Evolutionary conservation across 2,113 vertebrate species (phyloP).

Genomic region (Thalassoma bifasciatum): DNA sequence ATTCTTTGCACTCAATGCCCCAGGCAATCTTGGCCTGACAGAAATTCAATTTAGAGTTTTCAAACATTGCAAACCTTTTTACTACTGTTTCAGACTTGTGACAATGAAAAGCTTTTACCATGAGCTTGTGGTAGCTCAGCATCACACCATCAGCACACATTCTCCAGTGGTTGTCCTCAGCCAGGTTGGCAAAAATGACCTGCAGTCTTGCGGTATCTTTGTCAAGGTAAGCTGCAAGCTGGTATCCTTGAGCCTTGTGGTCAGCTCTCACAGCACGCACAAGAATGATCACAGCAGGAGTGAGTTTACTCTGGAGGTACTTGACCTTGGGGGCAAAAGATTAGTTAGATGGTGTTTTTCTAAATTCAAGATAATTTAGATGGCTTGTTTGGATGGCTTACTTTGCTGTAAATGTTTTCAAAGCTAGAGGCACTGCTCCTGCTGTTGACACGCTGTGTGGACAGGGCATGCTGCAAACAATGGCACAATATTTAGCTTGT

Average conservation of each 20-base stretch:
- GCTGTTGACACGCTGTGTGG: slow-evolving; percentile 22
- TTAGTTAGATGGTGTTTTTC: background rate
- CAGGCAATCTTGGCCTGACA: slow-evolving; percentile 79
- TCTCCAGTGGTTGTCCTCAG: slow-evolving; percentile 80
- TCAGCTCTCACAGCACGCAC: slow-evolving; percentile 77
- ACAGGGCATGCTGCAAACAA: slow-evolving; percentile 58
- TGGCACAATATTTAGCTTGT: slow-evolving; percentile 25
- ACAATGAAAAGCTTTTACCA: slow-evolving; percentile 74
- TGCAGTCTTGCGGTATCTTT: slow-evolving; percentile 75
- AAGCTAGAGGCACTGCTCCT: slow-evolving; percentile 76
- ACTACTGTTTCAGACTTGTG: background rate
- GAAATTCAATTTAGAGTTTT: background rate
- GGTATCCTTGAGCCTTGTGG: slow-evolving; percentile 82
- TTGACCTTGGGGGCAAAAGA: slow-evolving; percentile 68
- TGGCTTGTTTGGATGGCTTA: slow-evolving; percentile 16
- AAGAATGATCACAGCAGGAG: slow-evolving; percentile 76
- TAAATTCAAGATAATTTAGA: background rate
- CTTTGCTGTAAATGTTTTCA: slow-evolving; percentile 74
- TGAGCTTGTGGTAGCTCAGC: slow-evolving; percentile 82
- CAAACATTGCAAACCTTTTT: background rate
- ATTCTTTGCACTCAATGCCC: slow-evolving; percentile 82
- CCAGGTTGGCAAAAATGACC: slow-evolving; percentile 81
- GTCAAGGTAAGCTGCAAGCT: slow-evolving; percentile 81
- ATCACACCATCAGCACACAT: slow-evolving; percentile 83
- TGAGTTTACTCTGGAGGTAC: slow-evolving; percentile 75